A percentile compares a stretch with the other conserved stretches of the same genome.
Conservation (phyloP, 1,140 invertebrate species). For the Globodera ellingtonae region DNA sequence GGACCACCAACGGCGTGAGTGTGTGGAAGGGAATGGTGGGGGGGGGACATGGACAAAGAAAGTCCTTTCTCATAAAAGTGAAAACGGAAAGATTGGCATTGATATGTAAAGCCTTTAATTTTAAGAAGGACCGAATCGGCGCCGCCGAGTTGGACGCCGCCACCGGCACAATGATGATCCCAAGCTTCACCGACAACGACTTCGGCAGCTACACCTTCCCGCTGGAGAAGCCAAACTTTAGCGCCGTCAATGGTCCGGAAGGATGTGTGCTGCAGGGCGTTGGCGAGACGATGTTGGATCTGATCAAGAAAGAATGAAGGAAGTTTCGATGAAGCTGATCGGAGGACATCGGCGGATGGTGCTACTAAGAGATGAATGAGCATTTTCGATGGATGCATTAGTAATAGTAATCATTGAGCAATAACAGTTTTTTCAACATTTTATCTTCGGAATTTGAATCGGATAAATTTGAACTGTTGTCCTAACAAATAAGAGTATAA, state of each 20-base stretch:
- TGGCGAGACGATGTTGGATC: not conserved
- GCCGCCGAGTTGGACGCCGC: not conserved
- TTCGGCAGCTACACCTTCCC: slow-evolving; percentile 4
- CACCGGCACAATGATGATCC: not conserved
- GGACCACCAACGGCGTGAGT: slow-evolving; percentile 5
- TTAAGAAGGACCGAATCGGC: not conserved
- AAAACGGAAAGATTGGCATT: not conserved
- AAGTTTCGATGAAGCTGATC: not conserved
- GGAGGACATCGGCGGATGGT: not conserved
- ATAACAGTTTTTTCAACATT: not conserved
- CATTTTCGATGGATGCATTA: not conserved
- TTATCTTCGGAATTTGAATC: not conserved
- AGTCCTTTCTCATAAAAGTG: not conserved
- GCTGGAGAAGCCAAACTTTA: not conserved
- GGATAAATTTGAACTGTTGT: not conserved
- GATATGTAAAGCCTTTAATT: not conserved
- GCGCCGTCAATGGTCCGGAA: not conserved
- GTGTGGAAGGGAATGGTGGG: no score
- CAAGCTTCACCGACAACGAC: slow-evolving; percentile 4
- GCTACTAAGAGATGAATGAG: not conserved
- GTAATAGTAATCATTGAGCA: not conserved
- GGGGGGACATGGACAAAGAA: no score
- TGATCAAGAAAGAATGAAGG: not conserved
- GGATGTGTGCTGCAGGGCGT: not conserved
- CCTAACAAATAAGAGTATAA: not conserved